Base-by-base conservation (phyloP, 2,888 invertebrate species). In the Megalurothrips usitatus region DNA sequence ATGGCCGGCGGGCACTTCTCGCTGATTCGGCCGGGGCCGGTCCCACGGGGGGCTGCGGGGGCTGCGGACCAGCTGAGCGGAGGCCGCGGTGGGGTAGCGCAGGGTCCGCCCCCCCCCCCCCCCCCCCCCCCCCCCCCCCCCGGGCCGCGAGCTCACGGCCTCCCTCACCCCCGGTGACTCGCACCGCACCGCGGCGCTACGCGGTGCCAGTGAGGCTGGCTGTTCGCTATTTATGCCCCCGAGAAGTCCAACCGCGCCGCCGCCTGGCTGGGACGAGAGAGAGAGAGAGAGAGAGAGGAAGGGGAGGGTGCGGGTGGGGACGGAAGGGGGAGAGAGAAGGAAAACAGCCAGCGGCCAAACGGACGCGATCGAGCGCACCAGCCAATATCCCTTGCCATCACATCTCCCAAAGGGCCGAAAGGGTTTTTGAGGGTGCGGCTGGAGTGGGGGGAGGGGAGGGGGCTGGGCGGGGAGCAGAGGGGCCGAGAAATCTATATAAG, bases 321-420 rank as follows among this genome's bases (percentile, higher is more conserved):
- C 9, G 49, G 49, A 49, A 14, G 49, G 49, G 49, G 49, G 9
- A 49, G 49, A 14, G 52, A 10, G 10, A 19, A 23, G 68, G 68
- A 58, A 58, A 58, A 14, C 58, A 17, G 58, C 58, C 58, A 1
- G 14, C 58, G 58, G 58, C 58, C 19, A 58, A 58, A 58, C 19
- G 58, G 58, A 58, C 58, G 58, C 58, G 58, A 58, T 58, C 58
- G 58, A 19, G 58, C 58, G 58, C 58, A 58, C 58, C 14, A 58
- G 58, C 58, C 58, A 58, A 58, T 58, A 58, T 58, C 58, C 58
- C 58, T 14, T 43, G 34, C 34, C 34, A 43, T 43, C 34, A 43
- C 34, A 43, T 43, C 58, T 58, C 58, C 17, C 58, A 58, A 58
- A 14, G 58, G 58, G 58, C 58, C 58, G 19, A 17, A 19, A 17